Base-by-base conservation (phyloP, 2,888 invertebrate genomes). In the Synergus japonicus region DNA sequence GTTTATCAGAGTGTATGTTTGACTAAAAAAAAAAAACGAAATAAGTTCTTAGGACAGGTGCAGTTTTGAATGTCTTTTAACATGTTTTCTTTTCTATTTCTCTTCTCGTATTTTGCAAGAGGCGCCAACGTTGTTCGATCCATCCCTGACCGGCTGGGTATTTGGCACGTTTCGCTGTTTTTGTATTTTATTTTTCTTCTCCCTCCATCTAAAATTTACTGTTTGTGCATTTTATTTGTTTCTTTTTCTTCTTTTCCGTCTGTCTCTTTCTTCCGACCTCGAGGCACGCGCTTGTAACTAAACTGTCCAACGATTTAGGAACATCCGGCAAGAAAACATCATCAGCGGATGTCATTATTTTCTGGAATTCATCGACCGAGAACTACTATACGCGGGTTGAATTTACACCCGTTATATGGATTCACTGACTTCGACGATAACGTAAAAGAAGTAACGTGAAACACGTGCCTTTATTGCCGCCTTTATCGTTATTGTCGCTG, bases 381-480 rank as follows among this genome's bases (percentile, higher is more conserved):
- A 46, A 49, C 13, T 22, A 29, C n/a, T 63, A 29, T 7, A 10
- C 63, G 13, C 29, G 63, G 22, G 10, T 29, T 63, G 8, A 22
- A 69, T 69, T 69, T 69, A 69, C 69, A 49, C 29, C 46, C 46
- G 46, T 69, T 49, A 69, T 29, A 15, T 15, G 69, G 46, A 49
- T 69, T 69, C 69, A 69, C 3, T 69, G 69, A 69, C 46, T 69
- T 69, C 15, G 13, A 8, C 29, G 29, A 29, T 46, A 46, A 69
- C 29, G 13, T 22, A 15, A 69, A 69, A 69, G 69, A 69, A 69
- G 69, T 15, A 22, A 69, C n/a, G n/a, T 66, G 43, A 66, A 66
- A 69, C 69, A 69, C 69, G 69, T 69, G 69, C 46, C 69, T 69
- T 69, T 69, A 69, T 69, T 69, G 69, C 69, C 29, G 29, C 49